phyloP scores from a whole-genome alignment of 2,113 vertebrate genomes.

The Spea multiplicata region DNA sequence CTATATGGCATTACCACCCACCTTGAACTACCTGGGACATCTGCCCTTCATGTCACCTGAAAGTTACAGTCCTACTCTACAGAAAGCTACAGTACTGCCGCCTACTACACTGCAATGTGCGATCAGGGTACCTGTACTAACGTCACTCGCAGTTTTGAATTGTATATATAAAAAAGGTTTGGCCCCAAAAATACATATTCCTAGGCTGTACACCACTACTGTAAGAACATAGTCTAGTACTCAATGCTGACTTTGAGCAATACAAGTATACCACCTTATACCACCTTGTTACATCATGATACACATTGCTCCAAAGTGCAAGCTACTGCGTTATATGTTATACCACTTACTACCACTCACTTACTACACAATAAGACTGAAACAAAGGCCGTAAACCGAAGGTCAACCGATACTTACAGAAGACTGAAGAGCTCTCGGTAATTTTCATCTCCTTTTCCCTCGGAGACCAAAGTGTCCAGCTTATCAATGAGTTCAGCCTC shows the following conservation, averaged over 20 bases:
- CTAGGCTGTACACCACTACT: too few species aligned
- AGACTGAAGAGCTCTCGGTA: conserved; percentile 94
- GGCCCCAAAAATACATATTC: too few species aligned
- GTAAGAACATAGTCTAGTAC: too few species aligned
- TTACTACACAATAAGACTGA: not conserved
- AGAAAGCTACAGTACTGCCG: not conserved
- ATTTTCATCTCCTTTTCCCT: conserved; percentile 95
- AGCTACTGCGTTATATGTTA: not conserved
- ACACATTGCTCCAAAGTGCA: not conserved
- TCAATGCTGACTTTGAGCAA: too few species aligned
- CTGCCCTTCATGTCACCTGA: too few species aligned
- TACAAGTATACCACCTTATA: not conserved
- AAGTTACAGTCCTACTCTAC: not conserved
- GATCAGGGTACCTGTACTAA: too few species aligned
- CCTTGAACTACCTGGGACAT: too few species aligned
- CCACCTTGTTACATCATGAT: not conserved
- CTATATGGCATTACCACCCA: too few species aligned
- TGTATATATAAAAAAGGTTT: too few species aligned
- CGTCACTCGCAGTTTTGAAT: too few species aligned
- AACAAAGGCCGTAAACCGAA: not conserved
- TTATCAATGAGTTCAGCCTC: conserved; percentile 95
- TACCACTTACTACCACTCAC: not conserved
- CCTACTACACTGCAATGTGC: not conserved
- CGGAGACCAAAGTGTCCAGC: conserved; percentile 93
- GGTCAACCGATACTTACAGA: conserved; percentile 73